phyloP scores from a whole-genome alignment of 2,888 invertebrate genomes.

The Muschampia plurimacula region DNA sequence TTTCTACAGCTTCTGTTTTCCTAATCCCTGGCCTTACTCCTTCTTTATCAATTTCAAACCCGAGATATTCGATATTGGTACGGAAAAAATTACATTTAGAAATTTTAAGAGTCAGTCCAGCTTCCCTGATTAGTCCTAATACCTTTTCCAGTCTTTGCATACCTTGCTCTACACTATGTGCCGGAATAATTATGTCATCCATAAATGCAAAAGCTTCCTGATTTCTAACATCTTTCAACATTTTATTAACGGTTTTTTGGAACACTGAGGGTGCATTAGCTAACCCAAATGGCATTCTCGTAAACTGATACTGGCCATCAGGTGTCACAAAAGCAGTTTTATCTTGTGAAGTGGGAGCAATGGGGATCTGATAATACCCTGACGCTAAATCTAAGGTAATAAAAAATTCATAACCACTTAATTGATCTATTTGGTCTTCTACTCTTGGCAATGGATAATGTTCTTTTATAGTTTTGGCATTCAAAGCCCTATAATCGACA shows the following conservation, averaged over 20 bases:
- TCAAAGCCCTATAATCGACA: slow-evolving; percentile 44
- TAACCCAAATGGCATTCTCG: neutral
- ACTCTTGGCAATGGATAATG: slow-evolving; percentile 45
- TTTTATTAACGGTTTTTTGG: neutral
- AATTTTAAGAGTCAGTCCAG: neutral
- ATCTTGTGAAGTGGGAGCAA: slow-evolving; percentile 48
- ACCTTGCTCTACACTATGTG: neutral
- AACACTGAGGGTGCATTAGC: slow-evolving; percentile 13
- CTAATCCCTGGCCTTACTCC: neutral
- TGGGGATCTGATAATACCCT: slow-evolving; percentile 44
- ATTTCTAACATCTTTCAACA: neutral
- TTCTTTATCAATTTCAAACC: slow-evolving; percentile 2
- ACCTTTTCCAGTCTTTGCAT: slow-evolving; percentile 4
- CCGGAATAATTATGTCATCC: slow-evolving; percentile 17
- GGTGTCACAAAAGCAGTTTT: slow-evolving; percentile 60
- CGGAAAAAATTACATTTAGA: slow-evolving; percentile 11
- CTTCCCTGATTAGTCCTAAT: neutral
- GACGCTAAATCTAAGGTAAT: slow-evolving; percentile 41
- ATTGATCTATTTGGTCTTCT: slow-evolving; percentile 37
- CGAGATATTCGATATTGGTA: neutral
- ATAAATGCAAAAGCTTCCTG: slow-evolving; percentile 1
- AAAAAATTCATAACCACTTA: slow-evolving; percentile 33
- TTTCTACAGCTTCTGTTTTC: slow-evolving; percentile 1
- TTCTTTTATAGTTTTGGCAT: slow-evolving; percentile 41
- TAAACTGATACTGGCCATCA: slow-evolving; percentile 47